Conservation (phyloP, 2,888 invertebrate genomes). For the Aphodius granarius region DNA sequence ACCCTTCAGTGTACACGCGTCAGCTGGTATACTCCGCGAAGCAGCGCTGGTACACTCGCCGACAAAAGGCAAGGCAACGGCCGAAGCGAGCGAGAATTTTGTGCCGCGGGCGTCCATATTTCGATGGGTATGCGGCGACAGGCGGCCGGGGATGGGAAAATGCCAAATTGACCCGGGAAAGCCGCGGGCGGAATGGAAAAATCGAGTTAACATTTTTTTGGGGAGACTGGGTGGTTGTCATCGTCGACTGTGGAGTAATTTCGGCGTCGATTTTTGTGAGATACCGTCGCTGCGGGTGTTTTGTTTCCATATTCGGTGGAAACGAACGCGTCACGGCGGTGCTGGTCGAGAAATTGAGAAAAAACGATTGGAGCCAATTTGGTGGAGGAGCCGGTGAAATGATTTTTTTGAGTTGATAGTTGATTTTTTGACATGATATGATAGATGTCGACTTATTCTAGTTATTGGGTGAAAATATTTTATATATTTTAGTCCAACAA, state of each 20-base stretch:
- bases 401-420: not conserved
- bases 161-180: not conserved
- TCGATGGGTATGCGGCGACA: not conserved
- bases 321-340: not conserved
- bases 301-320: not conserved
- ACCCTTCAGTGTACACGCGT: constrained; percentile 55
- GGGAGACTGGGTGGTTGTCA: not conserved
- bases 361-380: not conserved
- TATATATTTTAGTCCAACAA: no score
- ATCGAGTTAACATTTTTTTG: not conserved
- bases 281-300: not conserved
- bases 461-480: no score
- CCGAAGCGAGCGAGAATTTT: not conserved
- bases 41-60: constrained; percentile 12
- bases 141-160: not conserved
- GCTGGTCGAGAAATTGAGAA: not conserved
- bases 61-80: not conserved
- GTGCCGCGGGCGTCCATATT: not conserved
- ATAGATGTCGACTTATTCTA: not conserved
- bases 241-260: not conserved
- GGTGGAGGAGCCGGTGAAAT: not conserved
- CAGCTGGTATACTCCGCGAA: constrained; percentile 49
- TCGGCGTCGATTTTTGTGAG: not conserved
- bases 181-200: not conserved
- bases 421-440: not conserved